Conservation (phyloP, 2,113 vertebrate species). For the Brienomyrus longianalis region DNA sequence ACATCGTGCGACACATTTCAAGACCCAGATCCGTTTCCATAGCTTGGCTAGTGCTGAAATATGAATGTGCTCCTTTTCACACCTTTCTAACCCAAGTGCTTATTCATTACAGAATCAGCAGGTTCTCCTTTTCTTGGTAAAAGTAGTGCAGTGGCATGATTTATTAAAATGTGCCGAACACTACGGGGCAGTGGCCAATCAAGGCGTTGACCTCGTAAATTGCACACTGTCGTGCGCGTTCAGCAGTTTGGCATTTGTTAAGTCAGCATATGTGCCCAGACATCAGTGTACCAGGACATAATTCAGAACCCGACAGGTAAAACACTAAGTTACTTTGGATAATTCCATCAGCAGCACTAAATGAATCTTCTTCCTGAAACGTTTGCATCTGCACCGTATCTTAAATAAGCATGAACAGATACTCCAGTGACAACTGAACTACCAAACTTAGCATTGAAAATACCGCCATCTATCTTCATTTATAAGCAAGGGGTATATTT, state of each 20-base stretch:
- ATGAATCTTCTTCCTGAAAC: background rate
- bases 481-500: background rate
- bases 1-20: background rate
- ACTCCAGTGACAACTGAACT: background rate
- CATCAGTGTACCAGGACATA: background rate
- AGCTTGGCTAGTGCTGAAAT: background rate
- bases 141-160: background rate
- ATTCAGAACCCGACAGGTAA: background rate
- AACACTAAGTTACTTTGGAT: background rate
- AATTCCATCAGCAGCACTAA: background rate
- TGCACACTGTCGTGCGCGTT: too few relatives aligned
- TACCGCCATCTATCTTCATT: background rate
- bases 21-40: background rate
- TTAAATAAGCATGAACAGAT: background rate
- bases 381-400: background rate
- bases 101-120: background rate
- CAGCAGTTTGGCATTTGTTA: background rate
- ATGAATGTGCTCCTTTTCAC: background rate
- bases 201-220: background rate
- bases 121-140: background rate
- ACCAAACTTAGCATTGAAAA: background rate
- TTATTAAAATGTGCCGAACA: conserved; percentile 5
- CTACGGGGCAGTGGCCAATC: background rate
- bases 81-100: background rate
- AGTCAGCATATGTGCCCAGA: background rate